A percentile compares a stretch with the other conserved stretches of the same genome.
Evolutionary conservation across 2,888 invertebrate species (phyloP).

Genomic region (Orgyia antiqua): DNA sequence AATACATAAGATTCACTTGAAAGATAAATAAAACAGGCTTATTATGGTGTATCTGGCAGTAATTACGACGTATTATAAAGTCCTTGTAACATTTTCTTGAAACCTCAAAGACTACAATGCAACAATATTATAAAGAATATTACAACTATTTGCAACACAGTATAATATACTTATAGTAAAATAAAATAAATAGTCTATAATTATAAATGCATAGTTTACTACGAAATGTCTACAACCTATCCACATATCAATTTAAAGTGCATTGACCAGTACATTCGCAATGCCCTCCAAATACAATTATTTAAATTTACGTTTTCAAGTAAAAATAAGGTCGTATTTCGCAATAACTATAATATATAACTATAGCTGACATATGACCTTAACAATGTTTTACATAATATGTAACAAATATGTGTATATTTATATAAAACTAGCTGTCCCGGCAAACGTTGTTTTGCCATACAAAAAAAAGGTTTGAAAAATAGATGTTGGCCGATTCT

Average conservation of each 20-base stretch:
- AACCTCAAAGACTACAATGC: conserved; percentile 28
- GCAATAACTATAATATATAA: too few species aligned
- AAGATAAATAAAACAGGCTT: conserved; percentile 25
- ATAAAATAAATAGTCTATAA: conserved; percentile 11
- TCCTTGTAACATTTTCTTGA: conserved; percentile 56
- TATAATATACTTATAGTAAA: conserved; percentile 10
- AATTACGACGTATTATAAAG: conserved; percentile 39
- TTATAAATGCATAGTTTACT: conserved; percentile 10
- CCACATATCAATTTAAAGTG: conserved; percentile 3
- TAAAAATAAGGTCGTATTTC: too few species aligned
- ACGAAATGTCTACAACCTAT: conserved; percentile 6
- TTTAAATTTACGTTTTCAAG: conserved; percentile 1
- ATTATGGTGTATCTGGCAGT: conserved; percentile 34
- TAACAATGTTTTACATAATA: too few species aligned
- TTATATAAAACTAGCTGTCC: too few species aligned
- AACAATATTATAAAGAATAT: conserved; percentile 27
- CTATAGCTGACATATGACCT: too few species aligned
- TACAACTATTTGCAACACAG: conserved; percentile 18
- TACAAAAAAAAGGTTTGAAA: too few species aligned
- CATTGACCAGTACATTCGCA: conserved; percentile 6
- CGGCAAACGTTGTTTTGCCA: too few species aligned
- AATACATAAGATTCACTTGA: conserved; percentile 23
- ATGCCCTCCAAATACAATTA: conserved; percentile 3
- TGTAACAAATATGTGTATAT: too few species aligned
- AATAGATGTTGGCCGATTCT: too few species aligned